Evolutionary conservation across 2,797 vertebrate genomes (phyloP), one percentile per base, ranked within the genome.

Genomic region (Strix occidentalis): DNA sequence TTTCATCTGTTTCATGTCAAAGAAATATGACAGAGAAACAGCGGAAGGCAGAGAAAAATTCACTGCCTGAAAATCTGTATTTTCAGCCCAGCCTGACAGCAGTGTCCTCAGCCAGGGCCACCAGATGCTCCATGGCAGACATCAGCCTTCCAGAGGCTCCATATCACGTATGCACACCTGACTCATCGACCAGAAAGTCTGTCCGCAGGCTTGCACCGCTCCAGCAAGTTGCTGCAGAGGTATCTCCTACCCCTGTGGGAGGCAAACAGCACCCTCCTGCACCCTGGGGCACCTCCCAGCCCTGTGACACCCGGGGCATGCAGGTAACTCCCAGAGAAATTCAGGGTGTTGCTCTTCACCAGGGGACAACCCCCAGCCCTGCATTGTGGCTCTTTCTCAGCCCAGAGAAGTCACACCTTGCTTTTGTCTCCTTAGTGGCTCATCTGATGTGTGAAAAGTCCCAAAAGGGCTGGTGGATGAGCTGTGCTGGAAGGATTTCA

Each of bases 1-100:
- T 93, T 94, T 93, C 85, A 92, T 93, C 92, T 96, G 78, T 50
- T 93, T 78, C 68, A 82, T 1, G 63, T 94, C 77, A 95, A 91
- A 92, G 88, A 84, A 90, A 78, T 11, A 51, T 0, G 3, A 87
- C 61, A 79, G 82, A 0, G 5, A 78, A 92, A 77, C 13, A 84
- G 77, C 5, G 7, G 58, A 90, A 96, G 56, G 33, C 39, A 50
- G 41, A 91, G 63, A 56, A 90, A 93, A 82, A 89, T 9, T 66
- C 54, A 41, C 58, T 21, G 82, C 63, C 65, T 51, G 35, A 54
- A 88, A 87, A 92, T 17, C 20, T 58, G 46, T 33, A 37, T 84
- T 95, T 95, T 79, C 89, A 90, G 43, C 29, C 69, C 65, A 91
- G 76, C 23, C 65, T 79, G 65, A 63, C 13, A 35, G 76, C 82